A percentile compares a stretch with the other conserved stretches of the same genome.
phyloP scores from a whole-genome alignment of 2,113 vertebrate species.

The Chiloscyllium plagiosum region DNA sequence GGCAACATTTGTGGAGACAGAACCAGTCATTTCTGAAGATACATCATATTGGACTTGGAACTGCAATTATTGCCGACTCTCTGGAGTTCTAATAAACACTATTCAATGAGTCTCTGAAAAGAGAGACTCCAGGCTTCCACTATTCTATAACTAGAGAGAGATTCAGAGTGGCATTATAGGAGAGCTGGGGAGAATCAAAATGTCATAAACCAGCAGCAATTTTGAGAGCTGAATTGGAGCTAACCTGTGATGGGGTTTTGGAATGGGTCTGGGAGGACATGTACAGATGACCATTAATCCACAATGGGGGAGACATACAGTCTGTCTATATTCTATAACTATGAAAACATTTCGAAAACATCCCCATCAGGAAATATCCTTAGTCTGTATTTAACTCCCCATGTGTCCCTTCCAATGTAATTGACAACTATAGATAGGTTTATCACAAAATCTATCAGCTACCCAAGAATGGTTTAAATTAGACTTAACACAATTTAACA shows the following conservation, averaged over 20 bases:
- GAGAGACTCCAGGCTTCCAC: too few species aligned
- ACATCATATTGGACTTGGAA: too few species aligned
- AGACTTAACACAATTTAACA: not conserved
- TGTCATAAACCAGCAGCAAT: not conserved
- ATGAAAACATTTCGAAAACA: not conserved
- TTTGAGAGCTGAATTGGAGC: not conserved
- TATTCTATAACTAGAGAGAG: not conserved
- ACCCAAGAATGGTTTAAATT: not conserved
- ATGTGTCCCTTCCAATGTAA: not conserved
- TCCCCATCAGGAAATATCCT: not conserved
- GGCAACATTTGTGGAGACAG: too few species aligned
- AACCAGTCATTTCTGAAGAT: too few species aligned
- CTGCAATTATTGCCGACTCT: too few species aligned
- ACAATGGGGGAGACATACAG: not conserved
- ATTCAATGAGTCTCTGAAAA: too few species aligned
- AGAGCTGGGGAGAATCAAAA: too few species aligned
- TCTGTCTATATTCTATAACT: not conserved
- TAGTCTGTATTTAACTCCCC: not conserved
- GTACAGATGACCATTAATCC: not conserved
- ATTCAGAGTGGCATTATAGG: not conserved
- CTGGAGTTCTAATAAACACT: too few species aligned
- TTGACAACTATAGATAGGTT: not conserved
- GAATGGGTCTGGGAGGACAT: not conserved
- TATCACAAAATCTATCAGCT: not conserved
- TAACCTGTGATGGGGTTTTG: not conserved